A percentile compares a stretch with the other conserved stretches of the same genome.
Evolutionary conservation across 64 coral and sea anemone species (phyloP).

Genomic region (Pocillopora damicornis): DNA sequence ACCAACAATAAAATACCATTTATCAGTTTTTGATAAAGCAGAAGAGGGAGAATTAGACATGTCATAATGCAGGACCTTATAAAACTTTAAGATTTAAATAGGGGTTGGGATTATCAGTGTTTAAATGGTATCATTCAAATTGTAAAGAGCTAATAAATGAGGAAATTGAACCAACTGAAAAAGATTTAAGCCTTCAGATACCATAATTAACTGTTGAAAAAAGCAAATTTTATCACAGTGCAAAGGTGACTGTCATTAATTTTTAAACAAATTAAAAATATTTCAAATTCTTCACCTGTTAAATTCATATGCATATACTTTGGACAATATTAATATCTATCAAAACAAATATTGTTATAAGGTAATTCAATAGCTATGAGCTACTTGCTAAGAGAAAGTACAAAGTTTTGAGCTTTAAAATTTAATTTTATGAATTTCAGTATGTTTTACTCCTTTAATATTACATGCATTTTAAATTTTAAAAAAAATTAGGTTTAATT

Average conservation of each 20-base stretch:
- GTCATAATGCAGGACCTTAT: no score
- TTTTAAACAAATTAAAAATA: background rate
- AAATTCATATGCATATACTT: background rate
- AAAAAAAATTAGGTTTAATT: background rate
- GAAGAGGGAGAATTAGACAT: no score
- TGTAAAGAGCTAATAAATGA: no score
- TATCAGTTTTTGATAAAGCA: no score
- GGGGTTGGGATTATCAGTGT: no score
- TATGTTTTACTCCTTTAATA: background rate
- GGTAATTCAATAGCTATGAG: background rate
- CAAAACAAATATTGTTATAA: no score
- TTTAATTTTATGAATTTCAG: background rate
- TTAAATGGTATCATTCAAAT: no score
- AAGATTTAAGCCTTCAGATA: no score
- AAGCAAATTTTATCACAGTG: background rate
- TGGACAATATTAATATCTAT: no score
- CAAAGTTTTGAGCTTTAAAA: background rate
- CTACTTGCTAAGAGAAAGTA: background rate
- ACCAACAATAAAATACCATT: no score
- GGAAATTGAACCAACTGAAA: no score
- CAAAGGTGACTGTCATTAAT: background rate
- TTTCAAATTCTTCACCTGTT: conserved; percentile 10
- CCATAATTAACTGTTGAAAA: background rate
- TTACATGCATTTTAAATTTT: background rate
- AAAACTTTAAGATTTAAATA: no score